Conservation (phyloP, 2,113 vertebrate species). For the Physeter macrocephalus region DNA sequence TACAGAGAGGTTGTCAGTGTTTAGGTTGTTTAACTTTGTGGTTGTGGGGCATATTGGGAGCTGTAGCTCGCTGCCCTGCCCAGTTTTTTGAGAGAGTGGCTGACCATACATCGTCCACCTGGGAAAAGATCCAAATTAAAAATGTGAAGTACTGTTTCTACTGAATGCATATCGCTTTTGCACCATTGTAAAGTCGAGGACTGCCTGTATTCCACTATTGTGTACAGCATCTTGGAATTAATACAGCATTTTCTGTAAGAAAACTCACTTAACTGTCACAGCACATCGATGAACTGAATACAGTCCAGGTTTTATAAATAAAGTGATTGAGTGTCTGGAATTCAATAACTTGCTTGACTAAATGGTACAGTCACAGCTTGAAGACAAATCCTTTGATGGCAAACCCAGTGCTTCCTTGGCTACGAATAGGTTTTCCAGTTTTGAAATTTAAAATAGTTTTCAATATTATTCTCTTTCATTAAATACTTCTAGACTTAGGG, state of each 20-base stretch:
- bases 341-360: no score
- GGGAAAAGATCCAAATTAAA: background rate
- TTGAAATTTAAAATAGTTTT: background rate
- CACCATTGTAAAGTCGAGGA: background rate
- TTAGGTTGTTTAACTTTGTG: background rate
- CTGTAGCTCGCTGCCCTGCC: background rate
- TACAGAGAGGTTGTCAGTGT: background rate
- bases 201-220: background rate
- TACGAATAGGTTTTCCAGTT: background rate
- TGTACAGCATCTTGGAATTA: background rate
- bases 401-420: background rate
- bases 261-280: background rate
- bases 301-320: background rate
- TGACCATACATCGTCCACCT: rapidly evolving
- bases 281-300: no score
- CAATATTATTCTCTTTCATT: background rate
- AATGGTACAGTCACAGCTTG: no score
- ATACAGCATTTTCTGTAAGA: background rate
- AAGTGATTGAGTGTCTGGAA: background rate
- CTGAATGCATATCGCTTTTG: background rate
- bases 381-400: rapidly evolving
- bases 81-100: background rate
- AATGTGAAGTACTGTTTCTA: background rate
- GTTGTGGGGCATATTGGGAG: no score
- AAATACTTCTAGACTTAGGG: background rate